Evolutionary conservation across 2,888 invertebrate species (phyloP).

Genomic region (Phaedon cochleariae): DNA sequence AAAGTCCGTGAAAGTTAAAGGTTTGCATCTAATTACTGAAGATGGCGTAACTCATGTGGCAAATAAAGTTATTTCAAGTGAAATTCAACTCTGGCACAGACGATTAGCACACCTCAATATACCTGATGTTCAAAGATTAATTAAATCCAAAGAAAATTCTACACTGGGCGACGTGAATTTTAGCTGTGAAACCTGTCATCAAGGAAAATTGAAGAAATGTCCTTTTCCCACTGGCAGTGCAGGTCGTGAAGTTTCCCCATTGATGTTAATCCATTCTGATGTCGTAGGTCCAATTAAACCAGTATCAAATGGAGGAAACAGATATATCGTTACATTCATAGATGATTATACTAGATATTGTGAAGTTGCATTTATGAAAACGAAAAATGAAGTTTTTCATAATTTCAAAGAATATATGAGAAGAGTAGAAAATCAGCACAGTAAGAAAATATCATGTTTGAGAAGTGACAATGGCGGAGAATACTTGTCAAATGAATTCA

Average conservation of each 20-base stretch:
- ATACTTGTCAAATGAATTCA: background rate
- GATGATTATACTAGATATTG: constrained; percentile 50
- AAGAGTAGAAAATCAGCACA: background rate
- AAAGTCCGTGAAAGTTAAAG: background rate
- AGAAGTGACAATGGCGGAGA: constrained; percentile 1
- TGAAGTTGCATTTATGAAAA: background rate
- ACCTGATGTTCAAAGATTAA: background rate
- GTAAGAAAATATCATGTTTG: background rate
- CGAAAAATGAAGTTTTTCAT: background rate
- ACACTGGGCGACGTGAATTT: background rate
- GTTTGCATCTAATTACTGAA: background rate
- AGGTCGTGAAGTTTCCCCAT: background rate
- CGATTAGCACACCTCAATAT: background rate
- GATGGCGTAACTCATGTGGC: background rate
- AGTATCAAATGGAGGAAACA: constrained; percentile 41
- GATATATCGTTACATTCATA: constrained; percentile 49
- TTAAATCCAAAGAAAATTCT: background rate
- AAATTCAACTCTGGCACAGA: background rate
- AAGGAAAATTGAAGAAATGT: background rate
- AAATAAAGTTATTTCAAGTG: no score
- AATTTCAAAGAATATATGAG: background rate
- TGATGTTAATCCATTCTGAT: background rate
- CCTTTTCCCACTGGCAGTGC: background rate
- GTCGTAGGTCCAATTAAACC: constrained; percentile 48
- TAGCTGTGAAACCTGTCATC: background rate